Conservation (phyloP, 2,797 vertebrate species). For the Oreortyx pictus region DNA sequence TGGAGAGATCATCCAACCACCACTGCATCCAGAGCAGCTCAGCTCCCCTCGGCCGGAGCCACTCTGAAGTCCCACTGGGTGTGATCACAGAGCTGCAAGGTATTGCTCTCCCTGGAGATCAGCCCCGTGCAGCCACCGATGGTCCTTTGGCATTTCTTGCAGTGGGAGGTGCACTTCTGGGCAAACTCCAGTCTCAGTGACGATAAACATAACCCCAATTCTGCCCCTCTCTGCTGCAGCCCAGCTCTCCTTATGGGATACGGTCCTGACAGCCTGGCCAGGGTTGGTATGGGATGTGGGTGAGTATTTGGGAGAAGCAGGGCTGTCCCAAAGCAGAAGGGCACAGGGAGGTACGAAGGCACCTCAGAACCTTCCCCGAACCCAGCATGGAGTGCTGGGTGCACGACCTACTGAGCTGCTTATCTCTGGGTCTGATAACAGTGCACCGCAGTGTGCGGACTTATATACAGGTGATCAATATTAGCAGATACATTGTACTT, state of each 20-base stretch:
- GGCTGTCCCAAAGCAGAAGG: background rate
- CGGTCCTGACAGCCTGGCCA: rapidly evolving
- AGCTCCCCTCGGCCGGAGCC: background rate
- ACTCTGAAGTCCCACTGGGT: slow-evolving; percentile 47
- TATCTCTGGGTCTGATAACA: background rate
- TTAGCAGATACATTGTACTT: slow-evolving; percentile 10
- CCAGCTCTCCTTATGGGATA: rapidly evolving
- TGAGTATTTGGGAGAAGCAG: rapidly evolving
- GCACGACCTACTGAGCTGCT: background rate
- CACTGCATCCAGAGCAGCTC: background rate
- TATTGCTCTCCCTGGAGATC: background rate
- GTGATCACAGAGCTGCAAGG: background rate
- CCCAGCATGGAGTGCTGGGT: background rate
- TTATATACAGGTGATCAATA: slow-evolving; percentile 35
- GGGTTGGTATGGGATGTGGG: background rate
- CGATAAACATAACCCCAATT: background rate
- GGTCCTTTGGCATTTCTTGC: background rate
- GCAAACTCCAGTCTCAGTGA: slow-evolving; percentile 35
- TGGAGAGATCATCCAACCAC: background rate
- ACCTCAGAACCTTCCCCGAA: background rate
- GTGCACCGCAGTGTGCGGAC: background rate
- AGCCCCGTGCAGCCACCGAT: background rate
- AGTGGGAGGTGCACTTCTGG: background rate
- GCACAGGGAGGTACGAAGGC: background rate
- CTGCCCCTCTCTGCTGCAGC: background rate